phyloP scores from a whole-genome alignment of 2,888 invertebrate species.

The Acanthopleura granulata region DNA sequence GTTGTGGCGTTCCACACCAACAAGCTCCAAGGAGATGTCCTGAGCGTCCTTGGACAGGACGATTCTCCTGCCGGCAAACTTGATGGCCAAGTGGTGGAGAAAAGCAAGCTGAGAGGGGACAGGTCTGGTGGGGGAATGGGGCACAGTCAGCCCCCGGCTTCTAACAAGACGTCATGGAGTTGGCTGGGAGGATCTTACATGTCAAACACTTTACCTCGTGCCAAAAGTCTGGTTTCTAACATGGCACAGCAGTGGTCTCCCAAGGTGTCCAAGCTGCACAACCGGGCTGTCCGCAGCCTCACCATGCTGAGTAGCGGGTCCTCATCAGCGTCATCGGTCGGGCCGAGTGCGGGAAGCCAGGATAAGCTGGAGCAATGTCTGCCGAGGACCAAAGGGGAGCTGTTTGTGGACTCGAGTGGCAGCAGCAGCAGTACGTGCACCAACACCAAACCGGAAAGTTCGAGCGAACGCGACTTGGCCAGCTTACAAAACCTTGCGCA shows the following conservation, averaged over 20 bases:
- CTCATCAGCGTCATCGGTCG: background rate
- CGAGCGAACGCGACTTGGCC: background rate
- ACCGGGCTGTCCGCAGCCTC: background rate
- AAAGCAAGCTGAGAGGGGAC: background rate
- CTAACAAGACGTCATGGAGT: constrained; percentile 8
- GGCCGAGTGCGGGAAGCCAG: background rate
- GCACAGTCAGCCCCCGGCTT: background rate
- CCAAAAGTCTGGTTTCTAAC: constrained; percentile 1
- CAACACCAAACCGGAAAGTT: background rate
- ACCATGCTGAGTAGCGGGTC: background rate
- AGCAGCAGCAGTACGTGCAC: background rate
- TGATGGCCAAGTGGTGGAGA: background rate
- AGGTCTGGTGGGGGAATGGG: background rate
- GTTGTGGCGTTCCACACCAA: background rate
- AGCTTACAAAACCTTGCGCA: background rate
- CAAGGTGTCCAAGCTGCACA: background rate
- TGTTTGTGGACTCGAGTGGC: background rate
- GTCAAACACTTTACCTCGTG: constrained; percentile 6
- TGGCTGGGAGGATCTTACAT: background rate
- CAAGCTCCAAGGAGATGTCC: background rate
- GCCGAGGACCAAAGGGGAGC: constrained; percentile 11
- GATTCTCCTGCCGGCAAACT: background rate
- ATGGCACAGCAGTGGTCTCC: constrained; percentile 1
- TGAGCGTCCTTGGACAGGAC: background rate
- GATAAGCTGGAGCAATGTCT: background rate